A percentile compares a stretch with the other conserved stretches of the same genome.
Evolutionary conservation across 2,888 invertebrate genomes (phyloP).

Genomic region (Dendrolimus pini): DNA sequence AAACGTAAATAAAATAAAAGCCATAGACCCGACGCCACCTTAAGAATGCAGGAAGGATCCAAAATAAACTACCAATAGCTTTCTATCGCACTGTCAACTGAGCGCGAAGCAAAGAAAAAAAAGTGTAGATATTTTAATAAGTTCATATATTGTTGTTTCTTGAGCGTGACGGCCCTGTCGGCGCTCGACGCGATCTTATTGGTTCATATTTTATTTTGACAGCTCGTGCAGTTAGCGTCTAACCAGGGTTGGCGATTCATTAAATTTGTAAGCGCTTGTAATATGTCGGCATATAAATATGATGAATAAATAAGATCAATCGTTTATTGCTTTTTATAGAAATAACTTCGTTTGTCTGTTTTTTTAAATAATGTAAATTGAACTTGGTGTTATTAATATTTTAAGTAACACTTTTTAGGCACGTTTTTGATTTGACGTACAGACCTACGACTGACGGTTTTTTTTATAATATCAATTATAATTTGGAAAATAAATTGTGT

Average conservation of each 20-base stretch:
- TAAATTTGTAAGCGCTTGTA: neutral
- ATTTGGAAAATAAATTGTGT: too few species aligned
- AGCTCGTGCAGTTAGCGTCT: slow-evolving; percentile 42
- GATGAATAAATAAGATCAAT: slow-evolving; percentile 17
- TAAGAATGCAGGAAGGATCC: slow-evolving; percentile 33
- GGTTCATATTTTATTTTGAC: slow-evolving; percentile 74
- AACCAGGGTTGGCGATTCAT: slow-evolving; percentile 30
- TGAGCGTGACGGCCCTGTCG: slow-evolving; percentile 65
- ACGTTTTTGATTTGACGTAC: too few species aligned
- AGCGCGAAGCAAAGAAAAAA: slow-evolving; percentile 58
- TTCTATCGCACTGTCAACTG: slow-evolving; percentile 37
- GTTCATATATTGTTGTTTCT: slow-evolving; percentile 65
- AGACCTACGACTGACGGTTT: too few species aligned
- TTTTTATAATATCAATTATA: too few species aligned
- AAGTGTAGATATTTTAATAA: slow-evolving; percentile 65
- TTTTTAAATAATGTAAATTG: too few species aligned
- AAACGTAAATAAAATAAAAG: slow-evolving; percentile 1
- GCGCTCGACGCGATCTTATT: slow-evolving; percentile 56
- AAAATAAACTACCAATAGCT: slow-evolving; percentile 25
- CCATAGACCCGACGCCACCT: slow-evolving; percentile 6
- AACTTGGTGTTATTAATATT: too few species aligned
- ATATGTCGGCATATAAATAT: neutral
- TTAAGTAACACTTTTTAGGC: too few species aligned
- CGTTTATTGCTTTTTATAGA: slow-evolving; percentile 15
- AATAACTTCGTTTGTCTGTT: too few species aligned